Percentiles rank a stretch among this genome's conserved stretches.
Evolutionary conservation across 1,140 invertebrate species (phyloP).

Genomic region (Drosophila dunni): DNA sequence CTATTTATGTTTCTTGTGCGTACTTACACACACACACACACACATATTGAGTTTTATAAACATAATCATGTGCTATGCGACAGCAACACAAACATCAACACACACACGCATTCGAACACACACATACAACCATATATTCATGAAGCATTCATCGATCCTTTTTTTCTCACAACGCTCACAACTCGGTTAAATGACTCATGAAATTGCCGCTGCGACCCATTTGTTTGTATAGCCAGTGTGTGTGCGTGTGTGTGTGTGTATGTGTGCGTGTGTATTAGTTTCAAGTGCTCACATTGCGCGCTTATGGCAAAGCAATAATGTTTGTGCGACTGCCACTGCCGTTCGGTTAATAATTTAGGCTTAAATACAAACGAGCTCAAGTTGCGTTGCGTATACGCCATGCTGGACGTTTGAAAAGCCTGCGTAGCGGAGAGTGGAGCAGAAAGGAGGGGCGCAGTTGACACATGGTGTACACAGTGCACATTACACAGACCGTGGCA

Average conservation of each 20-base stretch:
- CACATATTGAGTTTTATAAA: conserved; percentile 54
- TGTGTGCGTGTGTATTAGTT: conserved; percentile 60
- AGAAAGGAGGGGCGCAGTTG: conserved; percentile 13
- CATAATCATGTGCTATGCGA: conserved; percentile 73
- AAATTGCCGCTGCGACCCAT: conserved; percentile 80
- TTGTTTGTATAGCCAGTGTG: conserved; percentile 50
- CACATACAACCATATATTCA: conserved; percentile 24
- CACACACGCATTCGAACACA: conserved; percentile 44
- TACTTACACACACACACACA: conserved; percentile 65
- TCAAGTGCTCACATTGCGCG: conserved; percentile 67
- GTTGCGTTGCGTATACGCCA: conserved; percentile 71
- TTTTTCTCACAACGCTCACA: conserved; percentile 56
- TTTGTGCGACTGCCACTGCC: conserved; percentile 57
- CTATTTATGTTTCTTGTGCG: conserved; percentile 78
- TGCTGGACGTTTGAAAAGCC: conserved; percentile 61
- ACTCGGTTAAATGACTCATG: conserved; percentile 82
- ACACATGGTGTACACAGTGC: conserved; percentile 49
- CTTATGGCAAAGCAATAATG: conserved; percentile 81
- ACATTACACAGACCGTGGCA: conserved; percentile 37
- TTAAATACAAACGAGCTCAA: conserved; percentile 76
- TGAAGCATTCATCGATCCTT: conserved; percentile 53
- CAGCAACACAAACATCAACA: conserved; percentile 43
- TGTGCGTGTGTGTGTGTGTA: conserved; percentile 8
- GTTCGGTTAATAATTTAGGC: conserved; percentile 79
- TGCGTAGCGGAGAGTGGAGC: background rate